phyloP scores from a whole-genome alignment of 2,888 invertebrate genomes.

The Cylloceria caligata region DNA sequence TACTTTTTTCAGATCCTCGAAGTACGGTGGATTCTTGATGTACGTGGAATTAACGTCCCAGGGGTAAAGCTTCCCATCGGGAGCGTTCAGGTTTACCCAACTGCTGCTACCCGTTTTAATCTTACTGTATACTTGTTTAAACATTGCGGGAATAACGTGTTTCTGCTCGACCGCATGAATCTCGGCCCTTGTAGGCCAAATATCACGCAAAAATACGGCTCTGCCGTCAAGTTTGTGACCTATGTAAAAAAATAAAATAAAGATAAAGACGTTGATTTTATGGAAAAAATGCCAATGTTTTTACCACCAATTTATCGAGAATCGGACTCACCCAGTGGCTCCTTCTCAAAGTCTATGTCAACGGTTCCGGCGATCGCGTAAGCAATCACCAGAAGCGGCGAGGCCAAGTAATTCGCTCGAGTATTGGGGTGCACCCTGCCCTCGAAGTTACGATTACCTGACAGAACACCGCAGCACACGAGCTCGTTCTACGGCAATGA shows the following conservation, averaged over 20 bases:
- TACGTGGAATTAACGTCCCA: conserved; percentile 97
- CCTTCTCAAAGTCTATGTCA: conserved; percentile 96
- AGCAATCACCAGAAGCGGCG: conserved; percentile 98
- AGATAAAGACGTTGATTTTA: background rate
- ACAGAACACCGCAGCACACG: conserved; percentile 97
- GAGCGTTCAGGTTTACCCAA: conserved; percentile 94
- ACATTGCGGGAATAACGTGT: conserved; percentile 98
- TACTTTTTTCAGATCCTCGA: conserved; percentile 91
- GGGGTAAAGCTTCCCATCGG: conserved; percentile 93
- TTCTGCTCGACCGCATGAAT: conserved; percentile 95
- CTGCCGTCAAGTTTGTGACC: conserved; percentile 87
- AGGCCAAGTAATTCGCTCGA: conserved; percentile 98
- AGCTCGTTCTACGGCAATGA: conserved; percentile 90
- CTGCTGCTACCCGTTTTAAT: conserved; percentile 93
- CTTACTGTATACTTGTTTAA: conserved; percentile 94
- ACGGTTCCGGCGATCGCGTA: conserved; percentile 98
- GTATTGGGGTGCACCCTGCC: conserved; percentile 99
- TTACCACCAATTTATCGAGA: background rate
- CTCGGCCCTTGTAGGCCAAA: conserved; percentile 97
- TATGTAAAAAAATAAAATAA: conserved; percentile 47
- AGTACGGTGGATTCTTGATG: conserved; percentile 98
- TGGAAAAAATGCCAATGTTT: background rate
- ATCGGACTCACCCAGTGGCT: conserved; percentile 90
- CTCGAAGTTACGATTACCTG: conserved; percentile 99
- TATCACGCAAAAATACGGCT: conserved; percentile 94